These are phyloP conservation scores for Psittacula derbiana DNA, from an alignment of 2,797 vertebrate species.

Conservation along the genomic window DNA sequence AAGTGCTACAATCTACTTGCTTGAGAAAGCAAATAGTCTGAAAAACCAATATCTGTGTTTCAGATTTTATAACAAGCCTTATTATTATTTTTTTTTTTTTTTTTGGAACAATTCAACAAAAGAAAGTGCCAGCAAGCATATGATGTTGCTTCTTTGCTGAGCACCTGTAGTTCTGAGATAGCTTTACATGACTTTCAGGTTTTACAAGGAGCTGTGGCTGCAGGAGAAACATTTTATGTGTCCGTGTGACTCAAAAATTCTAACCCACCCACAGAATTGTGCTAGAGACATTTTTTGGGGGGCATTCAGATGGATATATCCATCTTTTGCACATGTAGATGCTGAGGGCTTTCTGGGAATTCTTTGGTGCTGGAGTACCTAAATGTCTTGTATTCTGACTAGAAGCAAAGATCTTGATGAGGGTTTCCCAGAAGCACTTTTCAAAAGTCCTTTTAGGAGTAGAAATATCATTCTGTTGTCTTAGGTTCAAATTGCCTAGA, in stretches of 20 bases:
- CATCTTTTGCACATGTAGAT: neutral
- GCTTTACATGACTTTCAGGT: neutral
- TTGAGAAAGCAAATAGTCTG: slow-evolving; percentile 26
- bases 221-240: neutral
- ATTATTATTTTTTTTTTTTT: neutral
- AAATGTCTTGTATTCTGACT: neutral
- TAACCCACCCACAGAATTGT: neutral
- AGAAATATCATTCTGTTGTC: neutral
- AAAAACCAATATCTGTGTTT: neutral
- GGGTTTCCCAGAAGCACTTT: neutral
- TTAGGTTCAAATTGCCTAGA: neutral
- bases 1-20: neutral
- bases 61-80: slow-evolving; percentile 2
- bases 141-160: neutral
- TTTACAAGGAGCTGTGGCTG: neutral
- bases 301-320: neutral
- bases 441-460: neutral
- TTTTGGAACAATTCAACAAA: neutral
- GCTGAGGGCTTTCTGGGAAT: neutral
- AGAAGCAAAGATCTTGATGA: neutral
- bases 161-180: neutral
- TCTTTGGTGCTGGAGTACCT: neutral
- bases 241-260: neutral
- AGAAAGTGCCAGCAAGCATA: neutral
- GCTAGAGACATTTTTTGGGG: neutral